Conservation (phyloP, 2,797 vertebrate genomes). For the Clamator glandarius region DNA sequence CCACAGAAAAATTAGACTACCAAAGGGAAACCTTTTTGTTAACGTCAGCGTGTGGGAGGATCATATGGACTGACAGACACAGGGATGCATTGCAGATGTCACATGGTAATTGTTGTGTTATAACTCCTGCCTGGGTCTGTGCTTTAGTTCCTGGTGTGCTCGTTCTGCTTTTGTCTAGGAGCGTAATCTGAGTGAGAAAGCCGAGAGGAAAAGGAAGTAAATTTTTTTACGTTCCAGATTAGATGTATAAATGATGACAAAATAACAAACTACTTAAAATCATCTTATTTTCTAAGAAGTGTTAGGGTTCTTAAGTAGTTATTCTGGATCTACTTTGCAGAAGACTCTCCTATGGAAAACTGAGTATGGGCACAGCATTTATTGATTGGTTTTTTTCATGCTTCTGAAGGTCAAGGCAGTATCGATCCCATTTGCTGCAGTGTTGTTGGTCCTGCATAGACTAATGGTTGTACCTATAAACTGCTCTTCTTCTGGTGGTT, state of each 20-base stretch:
- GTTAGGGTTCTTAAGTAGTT: background rate
- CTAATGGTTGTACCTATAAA: background rate
- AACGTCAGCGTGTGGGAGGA: background rate
- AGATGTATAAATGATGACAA: fast-evolving
- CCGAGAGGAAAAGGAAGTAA: background rate
- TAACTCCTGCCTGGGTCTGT: background rate
- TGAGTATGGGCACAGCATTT: background rate
- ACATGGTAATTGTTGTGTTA: background rate
- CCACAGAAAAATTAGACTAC: background rate
- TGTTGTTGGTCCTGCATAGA: fast-evolving
- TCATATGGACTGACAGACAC: background rate
- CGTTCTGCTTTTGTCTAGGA: background rate
- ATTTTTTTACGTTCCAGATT: background rate
- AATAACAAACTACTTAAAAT: background rate
- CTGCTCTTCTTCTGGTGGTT: background rate
- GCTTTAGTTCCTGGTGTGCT: background rate
- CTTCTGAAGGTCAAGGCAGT: background rate
- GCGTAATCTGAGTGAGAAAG: background rate
- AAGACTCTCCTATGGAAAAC: background rate
- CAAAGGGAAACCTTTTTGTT: background rate
- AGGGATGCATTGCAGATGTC: background rate
- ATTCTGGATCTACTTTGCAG: background rate
- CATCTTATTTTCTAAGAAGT: background rate
- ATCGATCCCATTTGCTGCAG: background rate
- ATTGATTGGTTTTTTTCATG: background rate